These are phyloP conservation scores for Zosterops hypoxanthus DNA, from an alignment of 2,113 vertebrate genomes.

Conservation along the genomic window DNA sequence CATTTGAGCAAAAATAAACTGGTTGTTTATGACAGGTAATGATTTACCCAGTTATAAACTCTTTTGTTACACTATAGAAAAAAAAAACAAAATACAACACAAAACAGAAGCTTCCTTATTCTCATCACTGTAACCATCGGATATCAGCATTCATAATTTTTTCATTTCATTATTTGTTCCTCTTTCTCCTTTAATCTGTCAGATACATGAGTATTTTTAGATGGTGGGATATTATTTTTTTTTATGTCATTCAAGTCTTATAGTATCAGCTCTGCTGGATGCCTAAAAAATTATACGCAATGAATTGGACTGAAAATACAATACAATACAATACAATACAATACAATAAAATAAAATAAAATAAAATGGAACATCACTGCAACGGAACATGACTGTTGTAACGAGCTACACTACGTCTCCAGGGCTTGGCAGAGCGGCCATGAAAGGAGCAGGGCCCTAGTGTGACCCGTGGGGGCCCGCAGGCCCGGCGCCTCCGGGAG, in stretches of 20 bases:
- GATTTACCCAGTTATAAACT: not conserved
- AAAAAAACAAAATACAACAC: not conserved
- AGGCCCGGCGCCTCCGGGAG: not conserved
- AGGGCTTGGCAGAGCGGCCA: not conserved
- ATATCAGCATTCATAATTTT: not conserved
- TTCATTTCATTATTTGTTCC: not conserved
- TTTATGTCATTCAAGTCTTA: fast-evolving
- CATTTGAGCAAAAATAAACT: not conserved
- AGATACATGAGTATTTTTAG: not conserved
- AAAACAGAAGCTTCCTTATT: not conserved
- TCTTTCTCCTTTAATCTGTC: not conserved
- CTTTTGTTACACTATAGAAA: not conserved
- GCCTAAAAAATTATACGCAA: not conserved
- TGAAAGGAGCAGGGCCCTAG: not conserved
- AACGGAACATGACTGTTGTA: not conserved
- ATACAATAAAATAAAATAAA: not conserved
- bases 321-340: not conserved
- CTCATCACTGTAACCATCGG: fast-evolving
- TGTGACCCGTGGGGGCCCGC: not conserved
- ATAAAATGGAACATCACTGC: no score
- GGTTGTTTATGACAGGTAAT: not conserved
- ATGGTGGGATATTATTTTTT: fast-evolving
- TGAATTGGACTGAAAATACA: not conserved
- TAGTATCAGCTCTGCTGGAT: not conserved
- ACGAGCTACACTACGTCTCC: not conserved